Evolutionary conservation across 2,888 invertebrate genomes (phyloP), one percentile per base, ranked within the genome.

Genomic region (Drosophila paracracens): DNA sequence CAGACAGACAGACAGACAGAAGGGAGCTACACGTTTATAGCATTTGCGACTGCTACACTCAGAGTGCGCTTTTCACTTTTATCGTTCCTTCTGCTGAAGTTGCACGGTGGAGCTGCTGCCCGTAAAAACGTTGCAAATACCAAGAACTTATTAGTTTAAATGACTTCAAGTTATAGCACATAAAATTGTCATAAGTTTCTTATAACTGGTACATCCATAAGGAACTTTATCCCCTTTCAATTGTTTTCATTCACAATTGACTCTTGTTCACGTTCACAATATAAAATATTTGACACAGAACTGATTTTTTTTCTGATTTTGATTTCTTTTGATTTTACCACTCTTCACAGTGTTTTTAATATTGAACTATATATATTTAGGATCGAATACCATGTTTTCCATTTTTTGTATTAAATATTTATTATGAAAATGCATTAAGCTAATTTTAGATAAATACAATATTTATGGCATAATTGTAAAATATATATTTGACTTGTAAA

Each of bases 41-140:
- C 89, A 88, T 90, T 86, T 90, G 70, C 83, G 77, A 88, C 75
- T 83, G 90, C 83, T 83, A 81, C 83, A 88, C 87, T 64, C 74
- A 43, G 76, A 88, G 81, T 83, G 73, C 60, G 74, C 78, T 86
- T 85, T 86, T 88, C 86, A 80, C 81, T 88, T 83, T 75, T 88
- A 82, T 89, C 81, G 90, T 85, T 80, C 69, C 58, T 74, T 56
- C 58, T 81, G 58, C 33, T 70, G 67, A 54, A 27, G 11, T 11
- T 18, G 68, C 43, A 57, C 38, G 6, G 31, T 57, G 43, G 52
- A 13, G 13, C n/a, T 10, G 29, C 29, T 51, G n/a, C 8, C 7
- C 3, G 18, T 46, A 7, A 31, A 31, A 21, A 8, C 0, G 13
- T 13, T n/a, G n/a, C 13, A 13, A 52, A 16, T 13, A 21, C 4